Evolutionary conservation across 2,888 invertebrate species (phyloP), one percentile per base, ranked within the genome.

Genomic region (Subacronicta megacephala): DNA sequence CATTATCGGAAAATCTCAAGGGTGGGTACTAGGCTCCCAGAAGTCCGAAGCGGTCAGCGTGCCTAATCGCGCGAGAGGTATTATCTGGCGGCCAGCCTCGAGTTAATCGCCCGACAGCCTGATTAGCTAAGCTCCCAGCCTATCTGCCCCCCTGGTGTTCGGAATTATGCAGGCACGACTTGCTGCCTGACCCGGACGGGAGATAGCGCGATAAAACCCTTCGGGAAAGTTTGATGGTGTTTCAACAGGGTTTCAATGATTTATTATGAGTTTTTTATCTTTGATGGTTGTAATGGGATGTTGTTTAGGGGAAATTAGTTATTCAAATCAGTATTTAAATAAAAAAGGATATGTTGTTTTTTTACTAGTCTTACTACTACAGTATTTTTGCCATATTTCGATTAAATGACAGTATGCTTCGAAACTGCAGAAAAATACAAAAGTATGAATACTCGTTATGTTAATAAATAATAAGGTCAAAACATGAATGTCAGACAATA

Each of bases 11-110:
- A 78, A 78, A 80, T 83, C 83, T 83, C 83, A 81, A 81, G 83
- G 83, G 83, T 78, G 64, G 73, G 69, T 81, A 89, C 86, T 84
- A 88, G 88, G 85, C 81, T 75, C 76, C 67, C 85, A 88, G 86
- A 80, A 87, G 84, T 72, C 78, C 79, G 85, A 83, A 82, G 90
- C 83, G 92, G 92, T 91, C 92, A 92, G 89, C 82, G 82, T 79
- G 88, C 77, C 89, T 91, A 93, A 92, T 93, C 92, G 93, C 86
- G 89, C 92, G 91, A 84, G 86, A 87, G 88, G 89, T 86, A 90
- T 93, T 93, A 92, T 91, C 93, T 90, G 87, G 83, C 82, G 86
- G 78, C 82, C 86, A 83, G 83, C 80, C 77, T 79, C 80, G 84
- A 85, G 84, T 90, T 91, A 91, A 93, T 92, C 90, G 89, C 84